Base-by-base conservation (phyloP, 2,113 vertebrate species). In the Pitta sordida region DNA sequence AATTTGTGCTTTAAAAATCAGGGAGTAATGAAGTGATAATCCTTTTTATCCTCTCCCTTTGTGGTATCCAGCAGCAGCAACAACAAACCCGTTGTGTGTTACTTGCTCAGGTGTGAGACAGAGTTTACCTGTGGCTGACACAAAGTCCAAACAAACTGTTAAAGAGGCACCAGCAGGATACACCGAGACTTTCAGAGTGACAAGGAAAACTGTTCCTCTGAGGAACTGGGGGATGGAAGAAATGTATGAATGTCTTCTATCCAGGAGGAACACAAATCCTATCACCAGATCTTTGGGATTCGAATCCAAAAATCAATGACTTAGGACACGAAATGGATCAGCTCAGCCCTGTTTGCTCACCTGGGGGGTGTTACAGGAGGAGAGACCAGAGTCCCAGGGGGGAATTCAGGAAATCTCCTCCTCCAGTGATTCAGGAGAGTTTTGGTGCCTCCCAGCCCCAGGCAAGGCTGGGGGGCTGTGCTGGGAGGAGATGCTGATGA, bases 341-440 rank as follows among this genome's bases (percentile, higher is more conserved):
- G 55, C 69, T 75, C 48, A 84, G 39, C 14, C 21, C 41, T 15
- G 20, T 15, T 49, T 1, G 36, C 41, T 13, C 60, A 27, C 27
- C 13, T 22, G 71, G 21, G 49, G 49, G 37, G 3, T 3, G 32
- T 3, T 63, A 9, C 19, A 30, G 5, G 29, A 55, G 44, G 51
- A 68, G 36, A 16, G 9, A 22, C 32, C 32, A 5, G 13, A 29
- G 29, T 32, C 81, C 53, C 37, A 18, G 18, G 3, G 1, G 34
- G 37, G 21, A 46, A 37, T 5, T 15, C n/a, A 20, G 2, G 20
- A 20, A 34, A 11, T 23, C 23, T 23, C 29, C 29, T 17, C 27
- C 76, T 34, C 0, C 32, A 8, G 16, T 2, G 51, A 1, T 27
- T 0, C 7, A 32, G 70, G 24, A 30, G 51, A 11, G 15, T 29